Base-by-base conservation (phyloP, 2,888 invertebrate genomes). In the Cataglyphis cursor region DNA sequence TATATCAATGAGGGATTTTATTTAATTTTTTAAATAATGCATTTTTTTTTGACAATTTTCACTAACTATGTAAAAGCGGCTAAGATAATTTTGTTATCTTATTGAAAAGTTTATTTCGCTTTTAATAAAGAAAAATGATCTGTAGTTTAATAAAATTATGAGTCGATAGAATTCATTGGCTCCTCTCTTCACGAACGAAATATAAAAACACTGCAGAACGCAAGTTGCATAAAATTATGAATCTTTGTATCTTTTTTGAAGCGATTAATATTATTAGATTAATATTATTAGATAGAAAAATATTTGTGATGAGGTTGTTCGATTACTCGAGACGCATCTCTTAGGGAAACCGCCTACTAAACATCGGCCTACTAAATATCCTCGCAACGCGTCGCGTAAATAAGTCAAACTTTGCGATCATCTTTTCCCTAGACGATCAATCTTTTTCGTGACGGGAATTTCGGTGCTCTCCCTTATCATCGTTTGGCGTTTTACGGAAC, bases 401-500 rank as follows among this genome's bases (percentile, higher is more conserved):
- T 74, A 57, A 51, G 44, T 28, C 70, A 5, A 64, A 75, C 15
- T 64, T 54, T 48, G 28, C 18, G 41, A 65, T 51, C 41, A 31
- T 8, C 31, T 41, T 38, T 8, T 28, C 51, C 21, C 3, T 28
- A 8, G 28, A 15, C 68, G 18, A 76, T 76, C 21, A 59, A 70
- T 44, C 57, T n/a, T n/a, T 51, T 6, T 12, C 15, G 6, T 21
- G 57, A 62, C 68, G 41, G 21, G 41, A 41, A 70, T 70, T 78
- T 70, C 70, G 41, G 15, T 21, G 68, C 41, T 31, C 12, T 9
- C 10, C 18, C 18, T 15, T 28, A 15, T 2, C 21, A 78, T 78
- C 70, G 78, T 78, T 78, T 78, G 59, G 70, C 31, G 31, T 78
- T 68, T 68, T 59, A 51, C 31, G 65, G 1, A 57, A 68, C 31